These are phyloP conservation scores for Puntigrus tetrazona DNA, from an alignment of 2,113 vertebrate species.

Conservation along the genomic window DNA sequence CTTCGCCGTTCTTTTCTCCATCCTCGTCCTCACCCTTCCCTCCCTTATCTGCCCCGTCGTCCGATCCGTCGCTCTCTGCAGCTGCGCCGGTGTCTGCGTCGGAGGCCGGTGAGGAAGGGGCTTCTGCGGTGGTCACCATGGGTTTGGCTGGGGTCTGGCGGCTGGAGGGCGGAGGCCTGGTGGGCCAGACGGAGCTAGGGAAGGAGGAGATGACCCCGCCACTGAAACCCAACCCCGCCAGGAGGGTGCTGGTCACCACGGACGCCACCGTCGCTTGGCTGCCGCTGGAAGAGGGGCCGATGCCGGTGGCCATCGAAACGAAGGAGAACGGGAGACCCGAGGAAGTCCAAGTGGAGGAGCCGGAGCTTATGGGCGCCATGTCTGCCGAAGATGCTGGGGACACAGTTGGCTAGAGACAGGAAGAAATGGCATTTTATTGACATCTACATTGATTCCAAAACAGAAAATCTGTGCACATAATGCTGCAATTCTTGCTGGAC, in stretches of 20 bases:
- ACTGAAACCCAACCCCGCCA: conserved; percentile 91
- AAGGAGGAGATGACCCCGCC: conserved; percentile 92
- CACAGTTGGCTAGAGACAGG: conserved; percentile 82
- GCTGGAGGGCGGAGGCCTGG: conserved; percentile 66
- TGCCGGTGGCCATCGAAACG: conserved; percentile 96
- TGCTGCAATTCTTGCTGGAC: too few relatives aligned
- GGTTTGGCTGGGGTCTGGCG: conserved; percentile 38
- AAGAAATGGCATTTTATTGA: background rate
- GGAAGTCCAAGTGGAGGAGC: conserved; percentile 96
- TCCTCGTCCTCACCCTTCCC: conserved; percentile 76
- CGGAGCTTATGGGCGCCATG: conserved; percentile 98
- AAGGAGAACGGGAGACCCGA: conserved; percentile 96
- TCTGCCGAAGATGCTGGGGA: conserved; percentile 94
- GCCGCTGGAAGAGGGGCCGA: conserved; percentile 92
- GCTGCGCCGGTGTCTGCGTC: conserved; percentile 64
- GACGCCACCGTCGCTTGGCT: conserved; percentile 94
- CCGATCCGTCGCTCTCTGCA: conserved; percentile 49
- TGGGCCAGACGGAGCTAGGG: conserved; percentile 92
- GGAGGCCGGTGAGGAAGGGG: conserved; percentile 63
- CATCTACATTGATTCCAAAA: background rate
- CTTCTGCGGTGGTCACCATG: conserved; percentile 69
- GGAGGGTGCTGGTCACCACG: conserved; percentile 92
- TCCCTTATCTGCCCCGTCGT: conserved; percentile 76
- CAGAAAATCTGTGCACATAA: background rate
- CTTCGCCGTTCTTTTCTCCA: conserved; percentile 77